Percentiles rank a stretch among this genome's conserved stretches.
These are phyloP conservation scores for Columba livia DNA, from an alignment of 2,113 vertebrate species.

Conservation along the genomic window DNA sequence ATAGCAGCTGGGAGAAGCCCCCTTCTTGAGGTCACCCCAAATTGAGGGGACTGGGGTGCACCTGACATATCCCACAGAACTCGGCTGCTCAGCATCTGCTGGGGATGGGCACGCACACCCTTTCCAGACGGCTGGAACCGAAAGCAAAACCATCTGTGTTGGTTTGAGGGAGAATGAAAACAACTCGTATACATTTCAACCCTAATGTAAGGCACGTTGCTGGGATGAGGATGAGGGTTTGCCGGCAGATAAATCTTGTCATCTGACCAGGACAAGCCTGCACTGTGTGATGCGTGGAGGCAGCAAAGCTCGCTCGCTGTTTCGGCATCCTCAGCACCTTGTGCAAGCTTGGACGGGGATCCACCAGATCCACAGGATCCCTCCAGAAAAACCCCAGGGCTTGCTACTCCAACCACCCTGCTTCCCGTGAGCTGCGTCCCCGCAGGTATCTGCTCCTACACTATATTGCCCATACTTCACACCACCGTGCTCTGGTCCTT, in stretches of 20 bases:
- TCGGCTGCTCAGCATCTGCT: not conserved
- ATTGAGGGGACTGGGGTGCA: not conserved
- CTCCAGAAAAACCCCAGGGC: not conserved
- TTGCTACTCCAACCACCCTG: not conserved
- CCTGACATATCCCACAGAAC: rapidly evolving
- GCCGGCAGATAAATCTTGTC: not conserved
- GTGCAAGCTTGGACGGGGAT: not conserved
- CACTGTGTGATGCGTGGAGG: not conserved
- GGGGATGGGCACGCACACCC: not conserved
- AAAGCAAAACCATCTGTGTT: not conserved
- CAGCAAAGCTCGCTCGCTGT: not conserved
- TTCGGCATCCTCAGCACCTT: rapidly evolving
- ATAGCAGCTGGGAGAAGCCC: not conserved
- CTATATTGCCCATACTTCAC: not conserved
- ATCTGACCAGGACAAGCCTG: rapidly evolving
- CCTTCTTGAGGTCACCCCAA: not conserved
- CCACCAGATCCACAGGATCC: not conserved
- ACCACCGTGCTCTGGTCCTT: not conserved
- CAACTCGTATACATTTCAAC: not conserved
- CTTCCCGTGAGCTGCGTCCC: not conserved
- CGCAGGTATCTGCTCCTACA: not conserved
- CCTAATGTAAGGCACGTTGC: not conserved
- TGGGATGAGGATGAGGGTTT: not conserved
- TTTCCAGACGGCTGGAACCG: not conserved
- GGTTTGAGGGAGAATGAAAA: not conserved